Base-by-base conservation (phyloP, 2,888 invertebrate species). In the Morpho deidamia region DNA sequence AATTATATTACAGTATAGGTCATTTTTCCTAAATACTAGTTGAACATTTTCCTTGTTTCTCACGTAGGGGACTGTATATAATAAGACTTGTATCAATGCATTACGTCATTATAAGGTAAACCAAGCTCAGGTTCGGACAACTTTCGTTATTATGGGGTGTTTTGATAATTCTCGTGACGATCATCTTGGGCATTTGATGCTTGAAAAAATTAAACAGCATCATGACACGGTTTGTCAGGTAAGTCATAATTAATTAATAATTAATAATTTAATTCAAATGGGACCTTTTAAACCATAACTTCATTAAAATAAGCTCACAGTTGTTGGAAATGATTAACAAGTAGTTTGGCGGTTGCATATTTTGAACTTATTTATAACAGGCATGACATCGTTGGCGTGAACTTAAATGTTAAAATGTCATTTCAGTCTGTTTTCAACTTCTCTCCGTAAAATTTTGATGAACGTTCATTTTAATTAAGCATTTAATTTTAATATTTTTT, bases 181-280 rank as follows among this genome's bases (percentile, higher is more conserved):
- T 45, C 72, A 77, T 55, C 46, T 78, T 34, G 81, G 79, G 7
- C 70, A 77, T 43, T 45, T 77, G 32, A 53, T 77, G 42, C 35
- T 76, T 51, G 70, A 77, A 9, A 60, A 61, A 10, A 56, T 79
- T 54, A 71, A 56, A 44, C 45, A 51, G 14, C 61, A 64, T 4
- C 50, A 52, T 38, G 46, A 59, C n/a, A 14, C 11, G 37, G 38
- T 61, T 39, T 59, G 48, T 51, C 61, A 61, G 63, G 63, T 63
- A 35, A 44, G 53, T 61, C 23, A 23, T 23, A 23, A 23, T 23
- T 23, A 0, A 23, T 23, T 2, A 23, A 23, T n/a, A n/a, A n/a
- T n/a, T n/a, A n/a, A n/a, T n/a, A n/a, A n/a, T n/a, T n/a, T n/a
- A n/a, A n/a, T n/a, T n/a, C n/a, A n/a, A n/a, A n/a, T n/a, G n/a